phyloP scores from a whole-genome alignment of 1,140 invertebrate genomes.

The Sitodiplosis mosellana region DNA sequence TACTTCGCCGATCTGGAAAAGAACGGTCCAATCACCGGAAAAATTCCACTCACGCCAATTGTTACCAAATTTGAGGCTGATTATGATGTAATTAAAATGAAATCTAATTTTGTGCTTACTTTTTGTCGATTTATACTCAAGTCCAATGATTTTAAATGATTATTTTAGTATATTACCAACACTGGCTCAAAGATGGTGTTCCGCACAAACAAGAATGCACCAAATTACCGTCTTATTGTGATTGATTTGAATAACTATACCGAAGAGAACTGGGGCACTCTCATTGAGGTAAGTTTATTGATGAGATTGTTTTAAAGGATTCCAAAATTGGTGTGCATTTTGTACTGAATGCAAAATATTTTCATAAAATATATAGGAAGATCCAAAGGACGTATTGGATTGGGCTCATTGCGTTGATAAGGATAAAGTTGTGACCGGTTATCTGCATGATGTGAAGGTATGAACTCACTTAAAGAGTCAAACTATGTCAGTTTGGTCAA shows the following conservation, averaged over 20 bases:
- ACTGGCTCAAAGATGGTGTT: conserved; percentile 67
- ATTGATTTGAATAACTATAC: conserved; percentile 70
- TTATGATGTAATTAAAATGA: conserved; percentile 69
- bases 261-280: conserved; percentile 62
- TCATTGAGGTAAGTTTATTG: conserved; percentile 24
- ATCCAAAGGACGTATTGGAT: conserved; percentile 73
- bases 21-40: conserved; percentile 36
- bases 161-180: conserved; percentile 75
- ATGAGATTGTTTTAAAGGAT: too few relatives aligned
- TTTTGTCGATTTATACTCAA: too few relatives aligned
- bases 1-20: conserved; percentile 60
- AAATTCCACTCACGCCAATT: conserved; percentile 52
- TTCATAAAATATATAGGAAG: conserved; percentile 40
- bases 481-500: too few relatives aligned
- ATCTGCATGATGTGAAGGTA: conserved; percentile 75
- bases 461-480: too few relatives aligned
- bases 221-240: conserved; percentile 73
- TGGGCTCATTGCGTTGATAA: conserved; percentile 67
- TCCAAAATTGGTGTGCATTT: too few relatives aligned
- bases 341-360: too few relatives aligned
- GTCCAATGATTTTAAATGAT: too few relatives aligned
- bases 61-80: conserved; percentile 85
- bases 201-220: conserved; percentile 87
- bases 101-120: background rate
- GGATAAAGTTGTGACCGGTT: conserved; percentile 75